A percentile compares a stretch with the other conserved stretches of the same genome.
phyloP scores from a whole-genome alignment of 2,113 vertebrate genomes.

The Bothrops jararaca region DNA sequence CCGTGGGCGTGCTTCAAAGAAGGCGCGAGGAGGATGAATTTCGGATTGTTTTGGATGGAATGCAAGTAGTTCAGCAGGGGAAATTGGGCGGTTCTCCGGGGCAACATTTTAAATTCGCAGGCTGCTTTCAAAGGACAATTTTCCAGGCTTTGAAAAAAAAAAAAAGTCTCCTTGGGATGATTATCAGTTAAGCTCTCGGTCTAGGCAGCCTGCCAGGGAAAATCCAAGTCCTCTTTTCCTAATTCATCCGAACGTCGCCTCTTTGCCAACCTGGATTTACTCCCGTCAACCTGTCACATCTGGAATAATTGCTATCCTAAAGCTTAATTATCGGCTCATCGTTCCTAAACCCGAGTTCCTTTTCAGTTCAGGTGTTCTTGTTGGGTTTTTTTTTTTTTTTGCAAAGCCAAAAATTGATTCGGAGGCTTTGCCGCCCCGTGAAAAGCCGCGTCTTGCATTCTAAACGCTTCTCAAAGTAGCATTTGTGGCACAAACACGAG shows the following conservation, averaged over 20 bases:
- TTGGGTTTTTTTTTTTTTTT: not conserved
- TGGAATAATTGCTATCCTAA: not conserved
- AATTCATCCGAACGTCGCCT: not conserved
- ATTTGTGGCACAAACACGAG: not conserved
- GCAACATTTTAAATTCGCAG: not conserved
- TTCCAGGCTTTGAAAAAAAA: not conserved
- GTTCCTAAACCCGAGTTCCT: not conserved
- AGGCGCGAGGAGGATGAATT: rapidly evolving
- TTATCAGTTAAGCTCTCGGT: not conserved
- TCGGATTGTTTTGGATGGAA: not conserved
- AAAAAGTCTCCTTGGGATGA: not conserved
- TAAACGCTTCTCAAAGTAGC: not conserved
- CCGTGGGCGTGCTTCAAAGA: not conserved
- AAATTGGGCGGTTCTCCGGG: not conserved
- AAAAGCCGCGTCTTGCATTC: not conserved
- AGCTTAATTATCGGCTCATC: not conserved
- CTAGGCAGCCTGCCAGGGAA: not conserved
- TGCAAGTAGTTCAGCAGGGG: not conserved
- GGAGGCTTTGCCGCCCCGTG: not conserved
- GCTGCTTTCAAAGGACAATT: not conserved
- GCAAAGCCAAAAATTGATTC: not conserved
- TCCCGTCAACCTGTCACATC: not conserved
- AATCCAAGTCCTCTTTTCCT: not conserved
- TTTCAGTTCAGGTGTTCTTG: not conserved
- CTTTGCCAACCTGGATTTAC: not conserved